Base-by-base conservation (phyloP, 2,113 vertebrate genomes). In the Dolichallabes microphthalmus region DNA sequence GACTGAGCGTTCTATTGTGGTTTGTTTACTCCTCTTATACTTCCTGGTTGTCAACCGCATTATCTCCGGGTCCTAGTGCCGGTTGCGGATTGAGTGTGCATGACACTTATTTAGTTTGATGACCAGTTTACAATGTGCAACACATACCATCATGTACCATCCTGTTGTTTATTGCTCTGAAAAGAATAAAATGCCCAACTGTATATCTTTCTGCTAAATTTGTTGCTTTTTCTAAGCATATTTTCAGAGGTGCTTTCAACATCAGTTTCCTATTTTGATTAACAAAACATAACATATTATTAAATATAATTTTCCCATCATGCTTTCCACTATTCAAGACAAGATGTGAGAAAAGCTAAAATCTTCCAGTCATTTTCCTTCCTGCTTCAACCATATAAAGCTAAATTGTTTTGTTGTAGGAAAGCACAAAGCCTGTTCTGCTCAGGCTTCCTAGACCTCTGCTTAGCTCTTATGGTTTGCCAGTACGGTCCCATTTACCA, bases 361-460 rank as follows among this genome's bases (percentile, higher is more conserved):
- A 68, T 50, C 82, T 87, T 88, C 83, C 83, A 82, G 63, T 80
- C 9, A 17, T 63, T 80, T 63, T 80, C 25, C 35, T 75, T 82
- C 73, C 74, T 71, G 27, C 35, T 79, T 85, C 80, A 58, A 60
- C 50, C 63, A 66, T 74, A 78, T 63, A 79, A 57, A 22, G 25
- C 53, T 85, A 52, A 85, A 69, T 27, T 83, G 69, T 61, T 69
- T 17, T 83, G 55, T 45, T 39, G 57, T 60, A 60, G 27, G 13
- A 45, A 45, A 45, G 45, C 7, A n/a, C 30, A 60, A 22, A 15
- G 19, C 39, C 20, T 17, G 13, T 15, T 69, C 15, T 22, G 19
- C 57, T 57, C 25, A 83, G 82, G 57, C 55, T 55, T 82, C 30
- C 12, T 13, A 75, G n/a, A 52, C 19, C 74, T 76, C 64, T 78